Evolutionary conservation across 2,888 invertebrate species (phyloP), one percentile per base, ranked within the genome.

Genomic region (Drosophila maculinotata): DNA sequence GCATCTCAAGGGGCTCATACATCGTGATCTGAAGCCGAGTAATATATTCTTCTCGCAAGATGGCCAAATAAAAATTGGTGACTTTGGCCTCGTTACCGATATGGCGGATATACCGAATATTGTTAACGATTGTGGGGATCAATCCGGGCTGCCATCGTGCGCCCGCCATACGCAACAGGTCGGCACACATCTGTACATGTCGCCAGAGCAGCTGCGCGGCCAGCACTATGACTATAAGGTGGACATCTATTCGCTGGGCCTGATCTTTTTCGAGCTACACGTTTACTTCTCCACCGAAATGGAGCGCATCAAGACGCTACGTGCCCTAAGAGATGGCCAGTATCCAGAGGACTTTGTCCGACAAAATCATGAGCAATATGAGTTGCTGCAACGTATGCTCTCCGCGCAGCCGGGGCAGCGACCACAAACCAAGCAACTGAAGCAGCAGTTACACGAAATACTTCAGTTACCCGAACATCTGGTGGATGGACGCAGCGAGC

Each of bases 21-120:
- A 99, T 91, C 94, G 99, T 44, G 99, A 99, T 92, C 93, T 99
- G 33, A 99, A 99, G 94, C 97, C 97, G 0, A 96, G 97, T 67
- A 97, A 97, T 90, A 97, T 97, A 81, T 97, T 99, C 92, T 99
- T 99, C 91, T 96, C 98, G 0, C 93, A 95, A 72, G 97, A 98
- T 90, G 97, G 97, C 1, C 93, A 94, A 86, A 95, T 99, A 7
- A 99, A 99, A 93, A 96, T 99, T 54, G 99, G 99, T 0, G 99
- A 99, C 92, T 99, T 99, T 92, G 99, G 99, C 0, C 93, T 99
- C n/a, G 99, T 97, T 9, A 98, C 99, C 3, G 95, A 96, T 17
- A 96, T 96, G 93, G 93, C 94, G 41, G 95, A 95, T 78, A 93
- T 92, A 53, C 92, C 91, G 17, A 90, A 91, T 69, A 89, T 90